Evolutionary conservation across 2,113 vertebrate genomes (phyloP).

Genomic region (Myocastor coypus): DNA sequence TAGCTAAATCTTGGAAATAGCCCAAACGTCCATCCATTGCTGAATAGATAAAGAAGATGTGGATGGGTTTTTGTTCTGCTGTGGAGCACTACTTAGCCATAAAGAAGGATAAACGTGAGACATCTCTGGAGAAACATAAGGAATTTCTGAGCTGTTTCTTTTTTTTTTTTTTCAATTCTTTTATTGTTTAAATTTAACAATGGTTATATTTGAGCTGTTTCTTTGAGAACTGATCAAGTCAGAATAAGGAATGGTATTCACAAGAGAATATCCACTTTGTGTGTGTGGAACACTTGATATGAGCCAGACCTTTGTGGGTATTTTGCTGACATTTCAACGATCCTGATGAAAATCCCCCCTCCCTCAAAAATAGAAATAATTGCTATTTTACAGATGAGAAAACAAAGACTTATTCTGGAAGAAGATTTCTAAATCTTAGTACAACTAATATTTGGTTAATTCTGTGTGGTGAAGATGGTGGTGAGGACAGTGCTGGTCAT

Average conservation of each 20-base stretch:
- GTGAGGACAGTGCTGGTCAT: not conserved
- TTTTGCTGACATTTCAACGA: not conserved
- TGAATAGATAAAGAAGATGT: not conserved
- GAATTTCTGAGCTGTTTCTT: not conserved
- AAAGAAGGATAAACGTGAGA: not conserved
- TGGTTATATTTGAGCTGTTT: no score
- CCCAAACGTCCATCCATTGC: not conserved
- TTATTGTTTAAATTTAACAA: no score
- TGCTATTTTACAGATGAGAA: not conserved
- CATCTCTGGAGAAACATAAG: not conserved
- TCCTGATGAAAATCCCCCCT: not conserved
- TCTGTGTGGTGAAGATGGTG: not conserved
- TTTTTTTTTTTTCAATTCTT: no score
- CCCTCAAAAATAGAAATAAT: not conserved
- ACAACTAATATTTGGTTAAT: not conserved
- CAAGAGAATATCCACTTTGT: not conserved
- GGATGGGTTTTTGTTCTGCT: not conserved
- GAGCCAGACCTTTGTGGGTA: accelerated
- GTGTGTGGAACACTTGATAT: not conserved
- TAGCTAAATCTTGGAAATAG: not conserved
- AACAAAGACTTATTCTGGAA: not conserved
- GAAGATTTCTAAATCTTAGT: not conserved
- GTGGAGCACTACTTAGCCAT: not conserved
- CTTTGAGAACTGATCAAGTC: not conserved
- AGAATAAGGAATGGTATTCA: not conserved